These are phyloP conservation scores for Polydrusus tereticollis DNA, from an alignment of 2,888 invertebrate species.

Conservation along the genomic window DNA sequence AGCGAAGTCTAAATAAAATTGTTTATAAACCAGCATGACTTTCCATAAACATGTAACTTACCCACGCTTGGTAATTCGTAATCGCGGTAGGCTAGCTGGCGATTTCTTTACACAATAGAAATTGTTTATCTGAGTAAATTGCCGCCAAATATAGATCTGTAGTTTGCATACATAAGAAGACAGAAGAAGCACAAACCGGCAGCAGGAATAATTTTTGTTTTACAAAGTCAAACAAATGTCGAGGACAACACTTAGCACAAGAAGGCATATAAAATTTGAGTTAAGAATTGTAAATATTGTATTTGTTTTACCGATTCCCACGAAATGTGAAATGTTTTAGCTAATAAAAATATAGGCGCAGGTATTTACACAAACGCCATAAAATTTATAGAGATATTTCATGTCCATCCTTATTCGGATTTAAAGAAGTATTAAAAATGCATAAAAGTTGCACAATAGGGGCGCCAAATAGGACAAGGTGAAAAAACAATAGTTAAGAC, in stretches of 20 bases:
- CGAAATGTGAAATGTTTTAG: conserved; percentile 45
- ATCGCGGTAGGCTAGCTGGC: conserved; percentile 7
- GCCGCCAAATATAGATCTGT: conserved; percentile 31
- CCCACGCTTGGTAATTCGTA: conserved; percentile 27
- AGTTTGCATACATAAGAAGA: conserved; percentile 3
- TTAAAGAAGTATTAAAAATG: conserved; percentile 14
- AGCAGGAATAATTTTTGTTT: conserved; percentile 32
- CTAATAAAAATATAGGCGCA: conserved; percentile 47
- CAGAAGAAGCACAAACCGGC: conserved; percentile 31
- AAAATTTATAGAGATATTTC: conserved; percentile 40
- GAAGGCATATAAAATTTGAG: conserved; percentile 41
- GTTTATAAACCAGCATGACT: not conserved
- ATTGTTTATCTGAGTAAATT: conserved; percentile 28
- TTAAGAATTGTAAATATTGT: conserved; percentile 45
- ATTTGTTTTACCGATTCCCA: conserved; percentile 45
- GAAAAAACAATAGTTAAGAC: too few species aligned
- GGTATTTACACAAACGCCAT: conserved; percentile 43
- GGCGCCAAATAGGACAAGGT: too few species aligned
- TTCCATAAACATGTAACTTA: conserved; percentile 15
- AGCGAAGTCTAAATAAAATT: not conserved
- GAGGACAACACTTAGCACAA: conserved; percentile 41
- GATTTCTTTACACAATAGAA: conserved; percentile 36
- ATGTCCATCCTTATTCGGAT: conserved; percentile 38
- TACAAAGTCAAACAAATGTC: conserved; percentile 38
- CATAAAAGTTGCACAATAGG: conserved; percentile 6